Base-by-base conservation (phyloP, 1,140 invertebrate genomes). In the Ganaspis sp. region DNA sequence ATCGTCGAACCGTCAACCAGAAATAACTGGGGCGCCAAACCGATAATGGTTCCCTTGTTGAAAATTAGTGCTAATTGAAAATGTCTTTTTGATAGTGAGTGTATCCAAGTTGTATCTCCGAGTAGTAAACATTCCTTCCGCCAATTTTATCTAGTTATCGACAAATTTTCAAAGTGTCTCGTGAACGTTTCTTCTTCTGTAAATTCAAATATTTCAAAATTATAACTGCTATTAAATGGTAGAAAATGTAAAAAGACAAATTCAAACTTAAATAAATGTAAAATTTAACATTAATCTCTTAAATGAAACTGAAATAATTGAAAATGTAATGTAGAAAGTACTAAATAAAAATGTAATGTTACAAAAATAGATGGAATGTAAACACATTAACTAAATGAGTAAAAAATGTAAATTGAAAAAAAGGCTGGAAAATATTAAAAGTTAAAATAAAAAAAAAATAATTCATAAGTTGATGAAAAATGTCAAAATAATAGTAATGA, bases 21-120 rank as follows among this genome's bases (percentile, higher is more conserved):
- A 86, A 86, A 85, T 86, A 86, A 82, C 70, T 75, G 75, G 79
- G 73, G 34, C 74, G 69, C 73, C 77, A 80, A 12, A 78, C 73
- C 70, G 70, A 54, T 29, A 26, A 58, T 64, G 26, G 58, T 64
- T 64, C 9, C 58, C 58, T 64, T 64, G 23, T 64, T 64, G 58
- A 64, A 64, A 29, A 53, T 74, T 64, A 21, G 54, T 69, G 54
- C 54, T 49, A 64, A 64, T 64, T 64, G 58, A 64, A 64, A 29
- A 34, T 29, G 23, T 26, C 15, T 64, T 64, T 29, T 29, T 29
- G 21, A 64, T 64, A 64, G 58, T 64, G 23, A n/a, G 26, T 64
- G 21, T 45, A 45, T 58, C 21, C 11, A 64, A 29, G 5, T 12
- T n/a, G 6, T n/a, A 6, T 26, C 11, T 29, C 23, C 23, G 11